Evolutionary conservation across 2,797 vertebrate species (phyloP).

Genomic region (Gymnoscopelus microlampas): DNA sequence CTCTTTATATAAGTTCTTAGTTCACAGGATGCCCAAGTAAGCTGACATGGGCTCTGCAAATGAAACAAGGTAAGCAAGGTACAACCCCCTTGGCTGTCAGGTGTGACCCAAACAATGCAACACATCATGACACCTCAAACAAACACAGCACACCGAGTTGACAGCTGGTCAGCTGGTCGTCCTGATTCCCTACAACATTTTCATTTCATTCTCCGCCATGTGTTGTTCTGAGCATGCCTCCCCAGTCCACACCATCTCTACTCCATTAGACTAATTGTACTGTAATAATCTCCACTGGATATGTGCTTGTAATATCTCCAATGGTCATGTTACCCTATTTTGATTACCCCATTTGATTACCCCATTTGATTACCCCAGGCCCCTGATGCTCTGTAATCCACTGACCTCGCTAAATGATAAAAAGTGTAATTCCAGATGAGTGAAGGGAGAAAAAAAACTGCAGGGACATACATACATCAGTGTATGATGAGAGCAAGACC

Average conservation of each 20-base stretch:
- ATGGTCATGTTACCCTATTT: constrained; percentile 83
- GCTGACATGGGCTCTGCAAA: constrained; percentile 34
- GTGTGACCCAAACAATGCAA: constrained; percentile 33
- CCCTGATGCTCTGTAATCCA: constrained; percentile 74
- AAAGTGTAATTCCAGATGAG: constrained; percentile 79
- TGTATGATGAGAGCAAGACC: constrained; percentile 66
- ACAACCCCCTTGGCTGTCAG: constrained; percentile 15
- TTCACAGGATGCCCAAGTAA: constrained; percentile 20
- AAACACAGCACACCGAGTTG: constrained; percentile 42
- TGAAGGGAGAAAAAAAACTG: constrained; percentile 54
- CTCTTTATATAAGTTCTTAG: constrained; percentile 21
- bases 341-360: constrained; percentile 79
- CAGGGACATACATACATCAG: constrained; percentile 62
- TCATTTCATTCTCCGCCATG: constrained; percentile 60
- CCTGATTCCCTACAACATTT: constrained; percentile 69
- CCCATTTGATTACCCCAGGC: constrained; percentile 65
- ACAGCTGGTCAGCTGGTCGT: constrained; percentile 62
- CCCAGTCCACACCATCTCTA: constrained; percentile 66
- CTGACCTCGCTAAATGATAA: constrained; percentile 68
- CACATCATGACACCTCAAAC: constrained; percentile 53
- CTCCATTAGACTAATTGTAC: constrained; percentile 88
- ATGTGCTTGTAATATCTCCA: constrained; percentile 82
- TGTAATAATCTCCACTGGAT: constrained; percentile 83
- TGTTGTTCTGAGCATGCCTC: constrained; percentile 43
- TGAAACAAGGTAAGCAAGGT: neutral